Base-by-base conservation (phyloP, 1,140 invertebrate genomes). In the Copidosoma floridanum region DNA sequence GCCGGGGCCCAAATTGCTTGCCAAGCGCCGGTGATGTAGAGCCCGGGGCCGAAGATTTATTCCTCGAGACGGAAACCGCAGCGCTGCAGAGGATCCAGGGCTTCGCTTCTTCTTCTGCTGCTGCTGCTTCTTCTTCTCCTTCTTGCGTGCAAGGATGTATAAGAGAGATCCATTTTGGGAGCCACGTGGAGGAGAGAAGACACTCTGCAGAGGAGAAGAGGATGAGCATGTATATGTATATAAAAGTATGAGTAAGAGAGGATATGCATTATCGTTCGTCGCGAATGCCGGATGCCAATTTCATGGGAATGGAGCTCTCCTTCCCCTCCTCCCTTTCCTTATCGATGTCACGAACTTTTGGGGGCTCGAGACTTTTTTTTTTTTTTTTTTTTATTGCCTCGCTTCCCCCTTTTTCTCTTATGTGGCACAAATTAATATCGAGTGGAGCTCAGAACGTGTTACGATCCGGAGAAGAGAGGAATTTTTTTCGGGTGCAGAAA, bases 1-100 rank as follows among this genome's bases (percentile, higher is more conserved):
- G 74, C 61, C 71, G 61, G 70, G 71, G 70, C 74, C 75, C 72
- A 78, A 78, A 78, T 78, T 78, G 71, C 74, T 78, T 78, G 76
- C 76, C 74, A 78, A 62, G 60, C 46, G 71, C 64, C 67, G 68
- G 75, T 77, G 75, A 78, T 77, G 73, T 76, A 77, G 69, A 78
- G 75, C 75, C 70, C 64, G 63, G 64, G 70, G 66, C 71, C 65
- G 68, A 75, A 76, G 75, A 78, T 78, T 77, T 78, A 78, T 78
- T 76, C 72, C 73, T 66, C 67, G 56, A 65, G 58, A 65, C 44
- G 65, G 66, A 65, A 68, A 67, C 56, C 61, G 51, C 65, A 63
- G 44, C 59, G 58, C 47, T n/a, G 40, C 37, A 32, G 38, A 57
- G 41, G 55, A 37, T 46, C 46, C 43, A 32, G 65, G 65, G n/a